Conservation (phyloP, 2,888 invertebrate genomes). For the Galeruca laticollis region DNA sequence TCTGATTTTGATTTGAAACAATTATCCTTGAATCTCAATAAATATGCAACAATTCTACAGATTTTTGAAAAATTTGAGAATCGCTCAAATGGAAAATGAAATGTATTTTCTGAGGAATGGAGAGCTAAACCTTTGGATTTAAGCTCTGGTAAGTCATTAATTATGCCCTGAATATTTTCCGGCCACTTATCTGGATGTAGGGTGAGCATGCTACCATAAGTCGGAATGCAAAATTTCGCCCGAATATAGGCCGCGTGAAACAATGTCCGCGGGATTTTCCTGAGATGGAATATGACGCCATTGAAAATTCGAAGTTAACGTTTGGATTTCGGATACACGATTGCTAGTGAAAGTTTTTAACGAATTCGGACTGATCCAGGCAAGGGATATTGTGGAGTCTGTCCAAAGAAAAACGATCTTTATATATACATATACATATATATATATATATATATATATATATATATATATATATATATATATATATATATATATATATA, state of each 20-base stretch:
- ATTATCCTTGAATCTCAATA: no score
- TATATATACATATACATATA: no score
- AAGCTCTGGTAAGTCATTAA: no score
- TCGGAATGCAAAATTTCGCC: no score
- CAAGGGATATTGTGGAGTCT: neutral
- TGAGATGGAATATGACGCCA: constrained; percentile 42
- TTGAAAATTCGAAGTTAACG: no score
- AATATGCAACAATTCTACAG: neutral
- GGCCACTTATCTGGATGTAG: constrained; percentile 10
- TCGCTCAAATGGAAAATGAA: neutral
- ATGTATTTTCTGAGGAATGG: no score
- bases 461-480: no score
- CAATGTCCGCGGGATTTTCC: constrained; percentile 46
- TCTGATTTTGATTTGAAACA: no score
- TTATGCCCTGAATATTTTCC: constrained; percentile 1
- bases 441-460: no score
- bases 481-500: no score
- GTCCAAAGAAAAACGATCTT: neutral
- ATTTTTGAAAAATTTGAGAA: neutral
- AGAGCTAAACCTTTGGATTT: no score
- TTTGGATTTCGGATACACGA: constrained; percentile 43
- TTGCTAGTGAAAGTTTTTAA: constrained; percentile 45
- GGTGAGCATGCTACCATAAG: constrained; percentile 40
- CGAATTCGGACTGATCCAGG: constrained; percentile 38
- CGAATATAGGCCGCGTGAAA: constrained; percentile 32